Percentiles rank a stretch among this genome's conserved stretches.
phyloP scores from a whole-genome alignment of 1,140 invertebrate species.

The Acromyrmex heyeri region DNA sequence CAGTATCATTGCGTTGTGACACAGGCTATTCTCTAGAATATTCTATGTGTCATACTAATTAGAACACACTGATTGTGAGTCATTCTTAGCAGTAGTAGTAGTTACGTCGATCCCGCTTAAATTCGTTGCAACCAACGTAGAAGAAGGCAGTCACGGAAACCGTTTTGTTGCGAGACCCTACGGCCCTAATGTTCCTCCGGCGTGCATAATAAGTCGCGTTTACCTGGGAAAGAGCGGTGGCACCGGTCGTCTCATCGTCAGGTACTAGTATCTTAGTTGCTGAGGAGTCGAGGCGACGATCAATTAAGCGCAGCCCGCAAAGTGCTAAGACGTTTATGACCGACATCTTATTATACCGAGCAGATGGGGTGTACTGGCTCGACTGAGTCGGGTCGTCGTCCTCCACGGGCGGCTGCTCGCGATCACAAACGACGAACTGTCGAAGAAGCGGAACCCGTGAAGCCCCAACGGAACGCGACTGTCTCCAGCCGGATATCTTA shows the following conservation, averaged over 20 bases:
- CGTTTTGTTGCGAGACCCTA: background rate
- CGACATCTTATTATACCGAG: conserved; percentile 80
- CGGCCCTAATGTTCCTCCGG: conserved; percentile 41
- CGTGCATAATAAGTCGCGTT: conserved; percentile 55
- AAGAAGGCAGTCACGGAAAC: background rate
- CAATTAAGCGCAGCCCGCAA: conserved; percentile 81
- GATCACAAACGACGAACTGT: conserved; percentile 56
- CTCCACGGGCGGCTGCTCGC: conserved; percentile 52
- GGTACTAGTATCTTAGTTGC: conserved; percentile 53
- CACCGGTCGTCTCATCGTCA: conserved; percentile 47
- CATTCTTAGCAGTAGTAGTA: background rate
- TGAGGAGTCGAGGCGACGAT: conserved; percentile 70
- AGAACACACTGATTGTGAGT: conserved; percentile 6
- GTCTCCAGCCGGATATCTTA: conserved; percentile 76
- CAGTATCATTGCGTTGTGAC: background rate
- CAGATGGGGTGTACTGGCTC: conserved; percentile 48
- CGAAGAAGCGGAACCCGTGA: conserved; percentile 73
- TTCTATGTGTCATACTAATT: conserved; percentile 48
- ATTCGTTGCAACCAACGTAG: background rate
- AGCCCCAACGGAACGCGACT: conserved; percentile 60
- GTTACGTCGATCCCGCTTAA: conserved; percentile 17
- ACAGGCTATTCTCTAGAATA: conserved; percentile 7
- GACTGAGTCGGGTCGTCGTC: conserved; percentile 71
- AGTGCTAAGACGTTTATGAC: conserved; percentile 82
- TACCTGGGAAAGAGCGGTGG: conserved; percentile 52